These are phyloP conservation scores for Prionailurus viverrinus DNA, from an alignment of 2,113 vertebrate species.

Conservation along the genomic window DNA sequence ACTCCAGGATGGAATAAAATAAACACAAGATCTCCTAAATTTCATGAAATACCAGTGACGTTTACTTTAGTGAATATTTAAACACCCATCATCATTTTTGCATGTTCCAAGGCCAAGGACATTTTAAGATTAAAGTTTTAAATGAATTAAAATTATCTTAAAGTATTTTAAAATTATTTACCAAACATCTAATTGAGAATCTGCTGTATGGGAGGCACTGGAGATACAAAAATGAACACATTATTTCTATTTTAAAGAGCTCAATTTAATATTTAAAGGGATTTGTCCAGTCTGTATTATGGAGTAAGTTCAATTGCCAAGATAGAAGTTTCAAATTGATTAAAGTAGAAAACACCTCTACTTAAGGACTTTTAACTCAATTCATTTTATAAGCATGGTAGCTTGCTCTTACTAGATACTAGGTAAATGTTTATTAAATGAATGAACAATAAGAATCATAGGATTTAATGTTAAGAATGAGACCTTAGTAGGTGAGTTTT, in stretches of 20 bases:
- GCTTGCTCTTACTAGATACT: not conserved
- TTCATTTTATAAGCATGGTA: not conserved
- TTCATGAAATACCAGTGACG: not conserved
- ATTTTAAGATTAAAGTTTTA: constrained; percentile 28
- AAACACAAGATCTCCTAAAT: constrained; percentile 21
- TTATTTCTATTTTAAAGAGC: not conserved
- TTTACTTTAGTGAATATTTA: not conserved
- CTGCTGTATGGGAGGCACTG: not conserved
- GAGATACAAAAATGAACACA: not conserved
- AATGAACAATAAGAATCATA: not conserved
- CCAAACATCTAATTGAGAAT: not conserved
- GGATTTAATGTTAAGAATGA: not conserved
- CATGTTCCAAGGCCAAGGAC: not conserved
- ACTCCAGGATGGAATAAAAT: not conserved
- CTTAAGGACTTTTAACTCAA: not conserved
- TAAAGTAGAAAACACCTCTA: not conserved
- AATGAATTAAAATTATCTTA: constrained; percentile 3
- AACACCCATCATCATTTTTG: not conserved
- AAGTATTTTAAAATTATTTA: not conserved
- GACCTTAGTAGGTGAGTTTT: not conserved
- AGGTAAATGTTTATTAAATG: not conserved
- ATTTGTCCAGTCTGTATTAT: not conserved
- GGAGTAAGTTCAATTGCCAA: not conserved
- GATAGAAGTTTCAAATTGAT: constrained; percentile 15
- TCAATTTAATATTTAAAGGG: not conserved